Evolutionary conservation across 1,140 invertebrate genomes (phyloP).

Genomic region (Ostrea denselamellosa): DNA sequence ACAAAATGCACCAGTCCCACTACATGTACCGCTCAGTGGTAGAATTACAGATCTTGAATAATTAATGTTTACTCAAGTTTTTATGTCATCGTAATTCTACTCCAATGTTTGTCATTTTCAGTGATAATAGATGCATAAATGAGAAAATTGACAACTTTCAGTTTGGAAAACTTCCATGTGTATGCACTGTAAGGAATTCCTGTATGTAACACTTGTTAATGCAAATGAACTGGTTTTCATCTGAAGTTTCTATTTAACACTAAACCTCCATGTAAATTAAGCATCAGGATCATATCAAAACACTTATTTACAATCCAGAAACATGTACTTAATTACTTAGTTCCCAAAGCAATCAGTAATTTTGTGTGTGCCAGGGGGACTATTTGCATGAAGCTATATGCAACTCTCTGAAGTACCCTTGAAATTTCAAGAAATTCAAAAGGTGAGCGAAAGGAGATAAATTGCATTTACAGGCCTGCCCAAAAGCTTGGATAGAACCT

Average conservation of each 20-base stretch:
- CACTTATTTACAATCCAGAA: neutral
- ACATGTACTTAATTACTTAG: neutral
- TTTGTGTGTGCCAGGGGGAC: neutral
- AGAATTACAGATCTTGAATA: conserved; percentile 13
- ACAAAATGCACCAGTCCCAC: neutral
- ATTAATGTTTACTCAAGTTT: conserved; percentile 12
- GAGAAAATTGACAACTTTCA: conserved; percentile 4
- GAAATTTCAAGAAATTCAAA: neutral
- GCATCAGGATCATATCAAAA: neutral
- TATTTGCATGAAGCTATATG: neutral
- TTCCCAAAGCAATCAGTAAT: neutral
- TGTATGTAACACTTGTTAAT: neutral
- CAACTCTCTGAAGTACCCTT: neutral
- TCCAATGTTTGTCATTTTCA: neutral
- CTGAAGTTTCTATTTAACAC: neutral
- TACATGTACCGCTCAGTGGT: neutral
- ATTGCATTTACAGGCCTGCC: neutral
- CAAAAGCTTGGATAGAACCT: neutral
- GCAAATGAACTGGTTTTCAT: neutral
- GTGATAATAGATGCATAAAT: neutral
- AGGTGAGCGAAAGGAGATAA: conserved; percentile 27
- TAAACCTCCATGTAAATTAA: neutral
- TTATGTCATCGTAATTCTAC: neutral
- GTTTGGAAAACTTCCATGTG: neutral
- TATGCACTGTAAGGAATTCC: neutral